Evolutionary conservation across 2,888 invertebrate genomes (phyloP).

Genomic region (Thereva unica): DNA sequence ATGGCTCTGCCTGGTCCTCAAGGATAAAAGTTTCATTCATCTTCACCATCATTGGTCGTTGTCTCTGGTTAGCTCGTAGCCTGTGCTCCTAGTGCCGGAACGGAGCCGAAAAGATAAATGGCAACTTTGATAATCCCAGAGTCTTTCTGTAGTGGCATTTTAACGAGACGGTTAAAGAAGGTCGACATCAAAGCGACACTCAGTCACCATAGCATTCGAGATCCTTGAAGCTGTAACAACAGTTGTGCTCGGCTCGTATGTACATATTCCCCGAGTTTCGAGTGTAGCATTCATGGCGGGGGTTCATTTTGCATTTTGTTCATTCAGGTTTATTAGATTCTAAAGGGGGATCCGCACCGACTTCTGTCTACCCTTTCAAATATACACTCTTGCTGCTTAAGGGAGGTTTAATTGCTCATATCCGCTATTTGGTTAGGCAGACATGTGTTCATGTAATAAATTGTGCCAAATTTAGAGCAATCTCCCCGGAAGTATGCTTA

Average conservation of each 20-base stretch:
- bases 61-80: no score
- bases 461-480: no score
- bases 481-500: no score
- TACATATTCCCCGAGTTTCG: no score
- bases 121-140: constrained; percentile 33
- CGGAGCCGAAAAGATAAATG: constrained; percentile 36
- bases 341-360: no score
- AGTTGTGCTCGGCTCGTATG: neutral
- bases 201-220: constrained; percentile 11
- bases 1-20: constrained; percentile 2
- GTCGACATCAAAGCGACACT: constrained; percentile 17
- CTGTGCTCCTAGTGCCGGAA: constrained; percentile 18
- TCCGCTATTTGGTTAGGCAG: no score
- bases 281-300: neutral
- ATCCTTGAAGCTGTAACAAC: constrained; percentile 20
- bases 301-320: constrained; percentile 14
- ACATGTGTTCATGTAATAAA: no score
- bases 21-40: constrained; percentile 6
- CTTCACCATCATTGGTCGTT: neutral
- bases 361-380: no score
- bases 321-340: constrained; percentile 3
- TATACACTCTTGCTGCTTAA: no score
- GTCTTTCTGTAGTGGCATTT: constrained; percentile 31
- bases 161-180: constrained; percentile 28
- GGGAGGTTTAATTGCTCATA: no score